Evolutionary conservation across 2,797 vertebrate genomes (phyloP).

Genomic region (Spondyliosoma cantharus): DNA sequence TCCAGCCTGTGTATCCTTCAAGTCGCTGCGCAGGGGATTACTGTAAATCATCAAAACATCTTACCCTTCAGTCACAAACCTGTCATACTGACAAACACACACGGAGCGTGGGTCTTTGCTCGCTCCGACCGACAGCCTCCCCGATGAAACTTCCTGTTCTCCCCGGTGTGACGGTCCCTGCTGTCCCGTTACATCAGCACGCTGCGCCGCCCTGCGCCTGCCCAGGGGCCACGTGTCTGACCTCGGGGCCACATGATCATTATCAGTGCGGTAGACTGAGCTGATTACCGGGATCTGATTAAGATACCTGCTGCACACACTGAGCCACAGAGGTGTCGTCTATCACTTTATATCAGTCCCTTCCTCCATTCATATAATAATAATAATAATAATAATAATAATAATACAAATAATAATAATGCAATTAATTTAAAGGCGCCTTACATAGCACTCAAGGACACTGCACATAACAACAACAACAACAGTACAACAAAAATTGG

Average conservation of each 20-base stretch:
- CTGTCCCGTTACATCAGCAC: constrained; percentile 31
- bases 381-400: constrained; percentile 1
- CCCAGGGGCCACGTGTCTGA: constrained; percentile 32
- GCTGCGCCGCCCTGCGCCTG: constrained; percentile 2
- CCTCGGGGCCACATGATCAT: constrained; percentile 13
- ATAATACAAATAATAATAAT: constrained; percentile 1
- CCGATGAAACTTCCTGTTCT: constrained; percentile 37
- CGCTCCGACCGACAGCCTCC: constrained; percentile 13
- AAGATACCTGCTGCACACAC: constrained; percentile 11
- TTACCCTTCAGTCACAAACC: constrained; percentile 58
- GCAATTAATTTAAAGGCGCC: too few relatives aligned
- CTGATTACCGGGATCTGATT: constrained; percentile 12
- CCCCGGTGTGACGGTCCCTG: constrained; percentile 10
- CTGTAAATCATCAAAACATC: neutral
- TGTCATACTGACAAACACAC: constrained; percentile 57
- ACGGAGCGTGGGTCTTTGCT: neutral
- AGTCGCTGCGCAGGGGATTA: neutral
- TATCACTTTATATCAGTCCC: constrained; percentile 2
- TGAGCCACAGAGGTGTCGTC: neutral
- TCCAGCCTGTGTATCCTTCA: neutral
- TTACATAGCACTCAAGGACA: too few relatives aligned
- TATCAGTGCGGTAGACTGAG: neutral
- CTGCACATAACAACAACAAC: too few relatives aligned
- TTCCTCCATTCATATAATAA: neutral
- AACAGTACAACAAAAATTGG: too few relatives aligned